Conservation (phyloP, 1,140 invertebrate genomes). For the Wasmannia auropunctata region DNA sequence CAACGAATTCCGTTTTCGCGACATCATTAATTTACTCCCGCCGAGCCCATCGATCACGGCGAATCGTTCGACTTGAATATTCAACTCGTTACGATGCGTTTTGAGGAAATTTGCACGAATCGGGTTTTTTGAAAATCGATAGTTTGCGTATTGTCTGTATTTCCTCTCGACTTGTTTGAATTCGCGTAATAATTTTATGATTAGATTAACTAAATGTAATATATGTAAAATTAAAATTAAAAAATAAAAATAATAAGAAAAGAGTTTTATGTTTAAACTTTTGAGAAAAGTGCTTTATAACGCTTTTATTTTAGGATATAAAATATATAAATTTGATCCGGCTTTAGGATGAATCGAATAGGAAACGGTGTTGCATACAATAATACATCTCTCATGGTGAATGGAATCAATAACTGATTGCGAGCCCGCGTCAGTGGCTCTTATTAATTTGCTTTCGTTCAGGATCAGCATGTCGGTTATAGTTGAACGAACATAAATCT, state of each 20-base stretch:
- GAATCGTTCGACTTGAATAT: slow-evolving; percentile 10
- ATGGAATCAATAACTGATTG: slow-evolving; percentile 6
- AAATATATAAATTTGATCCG: not conserved
- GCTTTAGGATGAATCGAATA: not conserved
- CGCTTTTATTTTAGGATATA: not conserved
- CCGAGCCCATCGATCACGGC: slow-evolving; percentile 61
- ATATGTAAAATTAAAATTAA: not conserved
- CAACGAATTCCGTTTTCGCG: slow-evolving; percentile 17
- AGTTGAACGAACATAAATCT: slow-evolving; percentile 75
- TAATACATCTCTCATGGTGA: not conserved
- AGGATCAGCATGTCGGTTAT: slow-evolving; percentile 26
- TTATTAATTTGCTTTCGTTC: slow-evolving; percentile 67
- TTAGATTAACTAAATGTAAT: not conserved
- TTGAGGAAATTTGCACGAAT: slow-evolving; percentile 24
- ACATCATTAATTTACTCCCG: slow-evolving; percentile 67
- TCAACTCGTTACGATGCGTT: slow-evolving; percentile 12
- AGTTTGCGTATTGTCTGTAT: not conserved
- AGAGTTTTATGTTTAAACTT: not conserved
- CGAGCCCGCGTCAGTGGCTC: slow-evolving; percentile 5
- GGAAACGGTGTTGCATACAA: not conserved
- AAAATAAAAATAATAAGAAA: not conserved
- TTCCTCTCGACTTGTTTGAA: not conserved
- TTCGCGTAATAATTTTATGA: not conserved
- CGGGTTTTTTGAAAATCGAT: not conserved
- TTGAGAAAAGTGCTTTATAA: not conserved